Percentiles rank a stretch among this genome's conserved stretches.
Conservation (phyloP, 2,113 vertebrate species). For the Stegastes partitus region DNA sequence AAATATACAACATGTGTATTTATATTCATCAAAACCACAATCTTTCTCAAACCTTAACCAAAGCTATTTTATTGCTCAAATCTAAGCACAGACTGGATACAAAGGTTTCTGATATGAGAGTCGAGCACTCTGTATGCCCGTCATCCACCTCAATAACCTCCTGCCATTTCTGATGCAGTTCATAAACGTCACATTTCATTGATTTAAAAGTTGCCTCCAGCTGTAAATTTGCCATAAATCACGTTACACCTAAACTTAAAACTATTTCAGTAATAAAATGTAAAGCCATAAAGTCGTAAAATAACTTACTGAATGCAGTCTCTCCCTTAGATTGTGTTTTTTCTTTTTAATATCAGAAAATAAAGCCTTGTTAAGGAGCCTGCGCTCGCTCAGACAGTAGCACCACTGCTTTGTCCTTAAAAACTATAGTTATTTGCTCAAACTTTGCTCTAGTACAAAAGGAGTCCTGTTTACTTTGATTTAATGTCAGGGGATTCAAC, state of each 20-base stretch:
- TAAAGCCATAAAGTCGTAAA: background rate
- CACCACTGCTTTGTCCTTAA: background rate
- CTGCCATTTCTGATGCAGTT: background rate
- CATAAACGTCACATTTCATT: background rate
- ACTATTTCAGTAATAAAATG: background rate
- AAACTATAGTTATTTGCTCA: background rate
- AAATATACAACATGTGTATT: no score
- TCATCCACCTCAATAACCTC: background rate
- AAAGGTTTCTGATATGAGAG: no score
- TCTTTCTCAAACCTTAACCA: no score
- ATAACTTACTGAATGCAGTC: background rate
- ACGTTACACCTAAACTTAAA: no score
- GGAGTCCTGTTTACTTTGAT: slow-evolving; percentile 39
- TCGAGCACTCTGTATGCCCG: background rate
- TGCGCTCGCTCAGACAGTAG: background rate
- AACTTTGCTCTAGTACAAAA: slow-evolving; percentile 12
- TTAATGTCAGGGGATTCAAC: slow-evolving; percentile 36
- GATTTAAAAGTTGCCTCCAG: no score
- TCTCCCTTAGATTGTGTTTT: background rate
- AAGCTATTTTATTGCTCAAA: no score
- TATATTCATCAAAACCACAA: no score
- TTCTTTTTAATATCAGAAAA: background rate
- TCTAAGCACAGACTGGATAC: no score
- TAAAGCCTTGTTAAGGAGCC: background rate
- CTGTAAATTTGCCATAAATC: no score